These are phyloP conservation scores for Pteropus rufus DNA, from an alignment of 2,797 vertebrate species.

Conservation along the genomic window DNA sequence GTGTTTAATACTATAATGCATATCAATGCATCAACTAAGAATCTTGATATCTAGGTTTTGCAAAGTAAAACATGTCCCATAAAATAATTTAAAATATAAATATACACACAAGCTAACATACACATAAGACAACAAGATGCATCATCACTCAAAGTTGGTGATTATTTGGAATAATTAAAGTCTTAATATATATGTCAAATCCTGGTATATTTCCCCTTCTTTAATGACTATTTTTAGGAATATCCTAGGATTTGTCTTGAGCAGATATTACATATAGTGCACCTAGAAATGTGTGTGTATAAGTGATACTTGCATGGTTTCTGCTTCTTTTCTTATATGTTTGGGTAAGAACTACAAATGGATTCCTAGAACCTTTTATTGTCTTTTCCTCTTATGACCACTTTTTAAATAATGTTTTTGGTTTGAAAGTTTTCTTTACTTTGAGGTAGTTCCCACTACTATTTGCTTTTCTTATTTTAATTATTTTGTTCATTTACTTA, in stretches of 20 bases:
- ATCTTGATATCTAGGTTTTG: background rate
- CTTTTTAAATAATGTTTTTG: background rate
- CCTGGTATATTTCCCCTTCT: background rate
- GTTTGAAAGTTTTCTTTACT: background rate
- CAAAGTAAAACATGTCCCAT: background rate
- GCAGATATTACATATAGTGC: background rate
- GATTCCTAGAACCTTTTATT: background rate
- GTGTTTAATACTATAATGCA: background rate
- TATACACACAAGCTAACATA: background rate
- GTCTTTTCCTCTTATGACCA: background rate
- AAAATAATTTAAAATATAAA: background rate
- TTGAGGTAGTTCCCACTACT: background rate
- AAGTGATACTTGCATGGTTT: background rate
- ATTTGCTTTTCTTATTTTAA: background rate
- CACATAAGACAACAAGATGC: background rate
- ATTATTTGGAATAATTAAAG: background rate
- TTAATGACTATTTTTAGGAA: background rate
- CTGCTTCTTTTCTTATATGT: background rate
- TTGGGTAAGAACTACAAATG: background rate
- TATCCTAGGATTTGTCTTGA: background rate
- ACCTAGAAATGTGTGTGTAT: background rate
- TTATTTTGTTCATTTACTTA: background rate
- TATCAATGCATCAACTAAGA: background rate
- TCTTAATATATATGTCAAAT: background rate
- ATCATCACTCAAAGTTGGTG: background rate